phyloP scores from a whole-genome alignment of 2,888 invertebrate species.

The Stenichneumon culpator region DNA sequence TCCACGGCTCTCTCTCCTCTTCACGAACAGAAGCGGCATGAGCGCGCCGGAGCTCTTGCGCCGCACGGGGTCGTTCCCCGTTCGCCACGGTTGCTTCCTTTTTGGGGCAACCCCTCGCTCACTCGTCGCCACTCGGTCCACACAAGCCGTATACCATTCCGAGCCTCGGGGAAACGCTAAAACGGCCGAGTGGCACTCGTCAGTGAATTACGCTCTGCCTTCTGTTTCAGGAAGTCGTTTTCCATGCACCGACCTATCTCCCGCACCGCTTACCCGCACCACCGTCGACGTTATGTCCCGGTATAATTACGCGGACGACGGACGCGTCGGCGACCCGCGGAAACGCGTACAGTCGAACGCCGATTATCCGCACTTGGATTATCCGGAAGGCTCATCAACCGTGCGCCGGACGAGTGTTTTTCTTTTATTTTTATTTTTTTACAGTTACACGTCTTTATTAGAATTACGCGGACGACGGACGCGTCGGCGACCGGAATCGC shows the following conservation, averaged over 20 bases:
- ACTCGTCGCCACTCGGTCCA: conserved; percentile 2
- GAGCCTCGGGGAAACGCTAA: conserved; percentile 39
- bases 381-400: too few species aligned
- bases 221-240: conserved; percentile 71
- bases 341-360: conserved; percentile 1
- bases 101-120: conserved; percentile 31
- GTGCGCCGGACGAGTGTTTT: too few species aligned
- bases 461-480: conserved; percentile 47
- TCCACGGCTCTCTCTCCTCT: conserved; percentile 35
- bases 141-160: neutral
- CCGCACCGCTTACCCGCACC: neutral
- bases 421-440: too few species aligned
- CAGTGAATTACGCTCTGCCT: conserved; percentile 77
- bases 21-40: conserved; percentile 41
- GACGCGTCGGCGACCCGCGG: neutral
- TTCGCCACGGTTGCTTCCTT: conserved; percentile 19
- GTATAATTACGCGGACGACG: conserved; percentile 55
- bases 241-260: conserved; percentile 61
- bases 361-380: too few species aligned
- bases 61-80: conserved; percentile 21
- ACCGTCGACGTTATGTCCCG: conserved; percentile 40
- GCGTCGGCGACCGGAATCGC: neutral
- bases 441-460: too few species aligned
- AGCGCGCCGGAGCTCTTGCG: conserved; percentile 23
- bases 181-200: conserved; percentile 74